Conservation (phyloP, 1,140 invertebrate genomes). For the Tribolium castaneum region DNA sequence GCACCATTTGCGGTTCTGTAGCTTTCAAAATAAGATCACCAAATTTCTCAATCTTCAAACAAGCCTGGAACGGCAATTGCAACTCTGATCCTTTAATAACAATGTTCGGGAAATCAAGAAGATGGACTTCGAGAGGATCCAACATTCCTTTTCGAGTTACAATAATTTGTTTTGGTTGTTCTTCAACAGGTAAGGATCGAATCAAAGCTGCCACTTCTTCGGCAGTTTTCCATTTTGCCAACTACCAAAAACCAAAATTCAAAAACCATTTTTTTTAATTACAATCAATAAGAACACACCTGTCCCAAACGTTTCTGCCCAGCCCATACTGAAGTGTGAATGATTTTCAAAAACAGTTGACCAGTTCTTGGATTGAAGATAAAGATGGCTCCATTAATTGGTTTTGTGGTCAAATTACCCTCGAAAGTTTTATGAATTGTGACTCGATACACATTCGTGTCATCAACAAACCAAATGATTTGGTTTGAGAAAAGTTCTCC, state of each 20-base stretch:
- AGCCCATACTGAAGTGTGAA: constrained; percentile 99
- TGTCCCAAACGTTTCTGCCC: constrained; percentile 94
- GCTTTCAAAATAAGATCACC: constrained; percentile 99
- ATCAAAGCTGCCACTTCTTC: constrained; percentile 99
- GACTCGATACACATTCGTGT: constrained; percentile 99
- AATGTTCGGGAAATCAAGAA: constrained; percentile 99
- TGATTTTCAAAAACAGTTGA: constrained; percentile 99
- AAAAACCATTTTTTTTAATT: not conserved
- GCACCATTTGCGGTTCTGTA: constrained; percentile 99
- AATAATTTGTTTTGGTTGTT: constrained; percentile 99
- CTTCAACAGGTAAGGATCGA: constrained; percentile 98
- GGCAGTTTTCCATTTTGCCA: constrained; percentile 99
- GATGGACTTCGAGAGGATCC: constrained; percentile 98
- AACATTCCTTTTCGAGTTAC: constrained; percentile 99
- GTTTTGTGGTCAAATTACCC: constrained; percentile 99
- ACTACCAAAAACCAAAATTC: constrained; percentile 64
- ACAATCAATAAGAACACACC: constrained; percentile 58
- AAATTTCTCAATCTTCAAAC: constrained; percentile 99
- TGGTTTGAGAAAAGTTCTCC: constrained; percentile 99
- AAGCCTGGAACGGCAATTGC: constrained; percentile 99
- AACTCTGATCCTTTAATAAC: constrained; percentile 99
- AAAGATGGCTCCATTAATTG: constrained; percentile 99
- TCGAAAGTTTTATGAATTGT: constrained; percentile 99
- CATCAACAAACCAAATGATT: constrained; percentile 99
- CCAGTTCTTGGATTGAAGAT: constrained; percentile 99